Conservation (phyloP, 2,113 vertebrate genomes). For the Heloderma charlesbogerti region DNA sequence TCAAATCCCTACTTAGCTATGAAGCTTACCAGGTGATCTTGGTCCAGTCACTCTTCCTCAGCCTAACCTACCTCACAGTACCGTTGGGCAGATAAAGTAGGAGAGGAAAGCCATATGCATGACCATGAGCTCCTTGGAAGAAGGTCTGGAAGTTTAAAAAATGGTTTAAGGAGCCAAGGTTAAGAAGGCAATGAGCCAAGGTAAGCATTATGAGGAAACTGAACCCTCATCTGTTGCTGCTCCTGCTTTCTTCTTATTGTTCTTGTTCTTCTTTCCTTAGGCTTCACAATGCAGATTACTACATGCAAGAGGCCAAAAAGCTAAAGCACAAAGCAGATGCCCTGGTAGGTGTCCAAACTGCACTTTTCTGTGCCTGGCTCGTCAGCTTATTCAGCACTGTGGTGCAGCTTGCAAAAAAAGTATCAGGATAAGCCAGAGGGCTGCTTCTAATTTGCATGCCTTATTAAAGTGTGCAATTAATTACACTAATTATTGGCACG, state of each 20-base stretch:
- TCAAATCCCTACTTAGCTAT: background rate
- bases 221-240: background rate
- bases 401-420: background rate
- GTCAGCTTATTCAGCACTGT: background rate
- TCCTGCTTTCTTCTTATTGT: constrained; percentile 36
- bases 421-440: background rate
- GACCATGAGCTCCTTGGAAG: background rate
- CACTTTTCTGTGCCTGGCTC: background rate
- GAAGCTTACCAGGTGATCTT: background rate
- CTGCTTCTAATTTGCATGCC: background rate
- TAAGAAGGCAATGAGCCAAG: background rate
- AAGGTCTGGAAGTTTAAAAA: background rate
- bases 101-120: background rate
- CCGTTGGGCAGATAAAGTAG: background rate
- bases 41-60: background rate
- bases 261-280: constrained; percentile 74
- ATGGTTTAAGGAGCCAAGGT: background rate
- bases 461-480: background rate
- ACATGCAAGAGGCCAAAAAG: constrained; percentile 97
- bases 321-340: constrained; percentile 96
- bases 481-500: background rate
- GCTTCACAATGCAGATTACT: constrained; percentile 92
- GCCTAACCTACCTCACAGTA: background rate
- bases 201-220: background rate
- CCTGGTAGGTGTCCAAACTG: constrained; percentile 80